These are phyloP conservation scores for Oxytorus armatus DNA, from an alignment of 2,888 invertebrate species.

Conservation along the genomic window DNA sequence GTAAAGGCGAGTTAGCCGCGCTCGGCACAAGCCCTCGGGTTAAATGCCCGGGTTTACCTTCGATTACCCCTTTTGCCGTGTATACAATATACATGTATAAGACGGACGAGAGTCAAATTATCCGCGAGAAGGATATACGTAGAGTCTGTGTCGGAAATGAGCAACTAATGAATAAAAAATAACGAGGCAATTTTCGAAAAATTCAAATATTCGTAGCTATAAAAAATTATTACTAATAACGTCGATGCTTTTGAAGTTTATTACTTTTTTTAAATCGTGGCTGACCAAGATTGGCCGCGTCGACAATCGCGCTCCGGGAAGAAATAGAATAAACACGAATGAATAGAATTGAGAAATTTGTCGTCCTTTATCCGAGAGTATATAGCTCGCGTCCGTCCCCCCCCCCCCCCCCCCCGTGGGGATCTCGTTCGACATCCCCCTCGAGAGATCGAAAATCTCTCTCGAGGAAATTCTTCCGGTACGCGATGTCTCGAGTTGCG, in stretches of 20 bases:
- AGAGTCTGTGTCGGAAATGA: neutral
- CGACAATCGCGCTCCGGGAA: neutral
- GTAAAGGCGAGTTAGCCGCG: slow-evolving; percentile 78
- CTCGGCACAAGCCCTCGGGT: slow-evolving; percentile 81
- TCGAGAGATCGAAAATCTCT: slow-evolving; percentile 35
- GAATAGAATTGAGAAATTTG: slow-evolving; percentile 25
- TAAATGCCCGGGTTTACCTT: slow-evolving; percentile 80
- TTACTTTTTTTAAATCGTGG: neutral
- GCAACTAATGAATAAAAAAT: neutral
- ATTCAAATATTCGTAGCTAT: neutral
- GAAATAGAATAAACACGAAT: slow-evolving; percentile 7
- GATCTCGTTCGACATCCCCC: slow-evolving; percentile 41
- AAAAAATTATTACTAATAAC: neutral
- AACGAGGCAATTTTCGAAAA: neutral
- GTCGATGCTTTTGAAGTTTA: neutral
- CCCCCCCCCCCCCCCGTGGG: slow-evolving; percentile 43
- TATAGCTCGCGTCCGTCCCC: slow-evolving; percentile 57
- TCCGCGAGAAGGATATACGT: slow-evolving; percentile 10
- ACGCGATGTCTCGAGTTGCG: slow-evolving; percentile 33
- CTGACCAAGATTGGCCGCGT: neutral
- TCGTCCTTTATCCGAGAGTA: slow-evolving; percentile 34
- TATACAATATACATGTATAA: slow-evolving; percentile 68
- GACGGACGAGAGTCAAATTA: slow-evolving; percentile 67
- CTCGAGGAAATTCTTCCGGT: slow-evolving; percentile 53
- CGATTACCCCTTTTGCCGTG: slow-evolving; percentile 74